A percentile compares a stretch with the other conserved stretches of the same genome.
phyloP scores from a whole-genome alignment of 2,797 vertebrate species.

The Alca torda region DNA sequence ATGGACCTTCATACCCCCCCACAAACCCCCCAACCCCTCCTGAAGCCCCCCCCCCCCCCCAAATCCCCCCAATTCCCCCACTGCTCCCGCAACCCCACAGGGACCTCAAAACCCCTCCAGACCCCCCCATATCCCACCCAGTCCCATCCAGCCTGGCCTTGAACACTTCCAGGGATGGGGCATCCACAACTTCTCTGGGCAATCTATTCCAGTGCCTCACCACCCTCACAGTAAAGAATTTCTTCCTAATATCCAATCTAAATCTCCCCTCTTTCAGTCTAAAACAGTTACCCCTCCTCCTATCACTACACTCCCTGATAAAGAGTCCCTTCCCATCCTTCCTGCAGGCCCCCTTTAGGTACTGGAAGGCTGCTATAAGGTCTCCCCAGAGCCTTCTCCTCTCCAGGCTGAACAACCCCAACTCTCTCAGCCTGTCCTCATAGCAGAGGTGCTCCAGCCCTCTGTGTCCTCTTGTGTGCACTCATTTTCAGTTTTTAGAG shows the following conservation, averaged over 20 bases:
- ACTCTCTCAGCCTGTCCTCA: background rate
- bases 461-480: background rate
- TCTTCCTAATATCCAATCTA: background rate
- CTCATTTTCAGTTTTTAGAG: background rate
- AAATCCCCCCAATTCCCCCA: no score
- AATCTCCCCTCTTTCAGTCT: background rate
- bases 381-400: background rate
- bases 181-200: background rate
- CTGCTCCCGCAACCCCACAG: no score
- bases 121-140: no score
- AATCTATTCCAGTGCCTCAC: background rate
- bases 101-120: no score
- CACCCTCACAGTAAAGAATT: background rate
- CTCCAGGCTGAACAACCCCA: background rate
- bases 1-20: background rate
- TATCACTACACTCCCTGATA: background rate
- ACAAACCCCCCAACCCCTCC: no score
- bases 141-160: background rate
- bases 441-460: background rate
- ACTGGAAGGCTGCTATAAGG: background rate
- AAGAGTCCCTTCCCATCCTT: background rate
- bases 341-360: background rate
- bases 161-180: background rate
- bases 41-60: no score
- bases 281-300: background rate